Base-by-base conservation (phyloP, 2,113 vertebrate species). In the Acanthisitta chloris region DNA sequence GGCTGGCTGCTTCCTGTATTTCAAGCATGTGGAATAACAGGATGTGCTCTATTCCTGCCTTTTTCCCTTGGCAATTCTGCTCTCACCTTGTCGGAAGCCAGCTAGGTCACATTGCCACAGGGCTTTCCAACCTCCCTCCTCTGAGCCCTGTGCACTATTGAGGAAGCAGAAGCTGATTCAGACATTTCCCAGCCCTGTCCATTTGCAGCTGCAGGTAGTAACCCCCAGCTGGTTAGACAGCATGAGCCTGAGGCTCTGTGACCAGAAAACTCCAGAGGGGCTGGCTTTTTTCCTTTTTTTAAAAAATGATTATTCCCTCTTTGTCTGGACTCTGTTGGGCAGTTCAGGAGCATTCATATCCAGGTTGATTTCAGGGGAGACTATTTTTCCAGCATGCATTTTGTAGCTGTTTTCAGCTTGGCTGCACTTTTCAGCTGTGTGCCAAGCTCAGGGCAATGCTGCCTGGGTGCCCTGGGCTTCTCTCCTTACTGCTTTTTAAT, bases 1-100 rank as follows among this genome's bases (percentile, higher is more conserved):
- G 2, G 36, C 6, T 33, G 13, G 62, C 86, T 33, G 29, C 33
- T 96, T 92, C 91, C 95, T 89, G 81, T 2, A 0, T 81, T 89
- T 65, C 86, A 74, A 76, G 86, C 59, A 29, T 10, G 21, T 5
- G 21, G 69, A 95, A 85, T 89, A 96, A 92, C 95, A 95, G 95
- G 95, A 96, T 89, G 66, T 87, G 84, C 86, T 64, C 31, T 76
- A 1, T 67, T 69, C 70, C 42, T 72, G 62, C 84, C n/a, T n/a
- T 3, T 72, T 87, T 89, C 89, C 91, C 52, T 5, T 42, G 89
- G n/a, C 4, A 0, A 3, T 61, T 66, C 72, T 87, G 83, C 69
- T 52, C 70, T 71, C 40, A 14, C 89, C 88, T 80, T 80, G 71
- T 45, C 83, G 18, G 14, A 21, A 87, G 78, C 81, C 57, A 77